These are phyloP conservation scores for Euwallacea similis DNA, from an alignment of 1,140 invertebrate genomes.

Conservation along the genomic window DNA sequence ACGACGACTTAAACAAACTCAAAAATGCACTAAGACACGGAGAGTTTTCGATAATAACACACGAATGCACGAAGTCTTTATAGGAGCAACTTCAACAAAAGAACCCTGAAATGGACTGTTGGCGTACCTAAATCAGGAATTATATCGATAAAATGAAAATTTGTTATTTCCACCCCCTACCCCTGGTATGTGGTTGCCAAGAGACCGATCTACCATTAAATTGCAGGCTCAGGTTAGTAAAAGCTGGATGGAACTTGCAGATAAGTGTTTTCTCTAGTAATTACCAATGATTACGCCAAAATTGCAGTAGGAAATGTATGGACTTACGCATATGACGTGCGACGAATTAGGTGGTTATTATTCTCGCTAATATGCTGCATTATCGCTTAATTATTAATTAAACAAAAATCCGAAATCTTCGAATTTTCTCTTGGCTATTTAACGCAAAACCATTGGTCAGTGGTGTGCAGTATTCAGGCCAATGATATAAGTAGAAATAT, in stretches of 20 bases:
- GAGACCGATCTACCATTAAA: constrained; percentile 8
- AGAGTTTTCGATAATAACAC: constrained; percentile 3
- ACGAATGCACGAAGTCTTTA: neutral
- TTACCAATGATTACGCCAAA: no score
- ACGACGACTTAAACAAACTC: constrained; percentile 1
- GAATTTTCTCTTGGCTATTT: no score
- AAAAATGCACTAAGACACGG: neutral
- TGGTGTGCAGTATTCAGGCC: neutral
- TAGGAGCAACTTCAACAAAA: constrained; percentile 10
- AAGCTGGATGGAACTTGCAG: no score
- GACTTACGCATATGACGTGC: no score
- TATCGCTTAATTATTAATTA: no score
- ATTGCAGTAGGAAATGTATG: no score
- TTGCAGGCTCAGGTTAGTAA: no score
- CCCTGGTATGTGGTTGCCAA: constrained; percentile 11
- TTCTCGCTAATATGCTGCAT: no score
- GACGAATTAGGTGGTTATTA: no score
- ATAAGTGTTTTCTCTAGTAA: no score
- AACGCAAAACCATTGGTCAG: constrained; percentile 16
- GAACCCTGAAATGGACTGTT: constrained; percentile 8
- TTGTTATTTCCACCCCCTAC: constrained; percentile 29
- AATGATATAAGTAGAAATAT: constrained; percentile 20
- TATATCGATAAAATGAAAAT: constrained; percentile 38
- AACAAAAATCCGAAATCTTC: no score
- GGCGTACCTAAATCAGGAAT: constrained; percentile 20